Evolutionary conservation across 2,113 vertebrate genomes (phyloP), one percentile per base, ranked within the genome.

Genomic region (Willisornis vidua): DNA sequence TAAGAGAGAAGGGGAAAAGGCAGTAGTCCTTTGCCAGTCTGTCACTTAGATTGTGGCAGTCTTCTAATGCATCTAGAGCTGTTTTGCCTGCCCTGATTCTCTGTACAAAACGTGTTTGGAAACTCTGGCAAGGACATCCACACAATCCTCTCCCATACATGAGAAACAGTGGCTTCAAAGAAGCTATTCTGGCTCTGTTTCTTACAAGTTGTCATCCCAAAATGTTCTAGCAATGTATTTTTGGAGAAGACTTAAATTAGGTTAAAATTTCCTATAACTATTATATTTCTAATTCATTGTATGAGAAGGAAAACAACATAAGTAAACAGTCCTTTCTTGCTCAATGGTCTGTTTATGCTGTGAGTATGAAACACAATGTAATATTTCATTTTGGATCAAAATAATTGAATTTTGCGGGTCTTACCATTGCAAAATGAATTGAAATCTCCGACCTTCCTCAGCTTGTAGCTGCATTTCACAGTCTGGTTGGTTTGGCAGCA

Each of bases 391-490:
- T 97, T 97, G 62, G 84, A 86, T 96, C 66, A 16, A 93, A 97
- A 89, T 72, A 24, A 62, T 93, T 94, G 96, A 89, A 79, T 94
- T 91, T 92, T 90, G 62, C 80, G 98, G 98, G 98, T 97, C 95
- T 98, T 94, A 98, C 97, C 41, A 98, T 98, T 90, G 98, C 97
- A 91, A 99, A 99, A 97, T 97, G 97, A 76, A 98, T 97, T 61
- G 97, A 98, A 97, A 98, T 98, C 93, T 96, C 97, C 49, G 98
- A 98, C 94, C 95, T 99, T 97, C 97, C 97, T 28, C 98, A 98
- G 97, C 95, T 98, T 52, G 90, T 98, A 93, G 98, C 98, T 51
- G 97, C 97, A 59, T 99, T 99, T 97, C 98, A 98, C 91, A 98
- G 98, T 97, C 98, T 98, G 46, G 97, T 98, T 89, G 97, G 93